Evolutionary conservation across 2,113 vertebrate species (phyloP).

Genomic region (Rhabdornis inornatus): DNA sequence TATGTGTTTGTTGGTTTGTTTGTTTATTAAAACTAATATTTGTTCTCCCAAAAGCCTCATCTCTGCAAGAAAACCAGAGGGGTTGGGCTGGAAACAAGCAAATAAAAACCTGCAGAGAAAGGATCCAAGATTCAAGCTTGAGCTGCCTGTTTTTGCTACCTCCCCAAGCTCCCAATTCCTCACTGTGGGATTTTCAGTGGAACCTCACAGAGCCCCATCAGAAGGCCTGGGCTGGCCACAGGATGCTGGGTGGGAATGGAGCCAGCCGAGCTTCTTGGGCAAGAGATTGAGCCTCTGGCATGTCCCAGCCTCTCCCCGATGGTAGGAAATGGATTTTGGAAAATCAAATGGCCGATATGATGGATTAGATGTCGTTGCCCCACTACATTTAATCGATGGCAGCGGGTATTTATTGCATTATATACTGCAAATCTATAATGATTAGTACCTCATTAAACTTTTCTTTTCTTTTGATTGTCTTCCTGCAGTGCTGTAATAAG

Average conservation of each 20-base stretch:
- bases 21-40: neutral
- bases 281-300: neutral
- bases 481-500: neutral
- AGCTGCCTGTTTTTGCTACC: neutral
- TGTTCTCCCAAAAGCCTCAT: neutral
- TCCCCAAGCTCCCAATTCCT: neutral
- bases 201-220: neutral
- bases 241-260: neutral
- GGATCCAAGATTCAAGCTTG: neutral
- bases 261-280: neutral
- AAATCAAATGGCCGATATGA: neutral
- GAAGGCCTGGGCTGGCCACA: neutral
- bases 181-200: neutral
- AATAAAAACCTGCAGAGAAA: neutral
- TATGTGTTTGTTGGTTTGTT: no score
- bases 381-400: conserved; percentile 1
- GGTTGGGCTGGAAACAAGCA: neutral
- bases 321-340: neutral
- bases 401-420: neutral
- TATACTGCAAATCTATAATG: conserved; percentile 15
- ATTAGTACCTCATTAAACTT: conserved; percentile 55
- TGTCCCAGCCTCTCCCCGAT: neutral
- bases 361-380: neutral
- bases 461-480: neutral
- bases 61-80: neutral